Base-by-base conservation (phyloP, 2,797 vertebrate genomes). In the Lateolabrax maculatus region DNA sequence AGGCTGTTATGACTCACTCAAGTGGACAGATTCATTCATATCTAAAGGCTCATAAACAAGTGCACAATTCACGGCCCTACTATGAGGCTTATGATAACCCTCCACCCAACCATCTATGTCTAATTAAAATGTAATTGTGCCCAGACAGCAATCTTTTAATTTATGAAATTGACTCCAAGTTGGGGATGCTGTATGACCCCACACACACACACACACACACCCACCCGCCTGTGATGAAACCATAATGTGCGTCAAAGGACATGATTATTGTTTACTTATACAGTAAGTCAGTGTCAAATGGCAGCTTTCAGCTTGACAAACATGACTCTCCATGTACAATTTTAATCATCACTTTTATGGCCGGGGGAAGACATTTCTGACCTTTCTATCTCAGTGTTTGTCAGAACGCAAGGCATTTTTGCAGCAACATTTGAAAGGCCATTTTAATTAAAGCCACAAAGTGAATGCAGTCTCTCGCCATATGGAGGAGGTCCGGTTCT, bases 1-100 rank as follows among this genome's bases (percentile, higher is more conserved):
- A 46, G 60, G 63, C 51, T 57, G 74, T 68, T 80, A 79, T 88
- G 90, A 92, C 82, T 92, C 92, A 91, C 34, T 37, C 36, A 71
- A 39, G 73, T 62, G 53, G 69, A 85, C 21, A 4, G 48, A 73
- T 68, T 81, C 83, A 93, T 93, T 92, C 81, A 86, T 64, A 86
- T 84, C 80, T 39, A 66, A 83, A 79, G 67, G 44, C 77, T 77
- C 83, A 79, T 81, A 72, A 89, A 88, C 79, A 84, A 75, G 52
- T 8, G 7, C 31, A 58, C 73, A 72, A 81, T 72, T 79, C 76
- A 76, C 58, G 73, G 65, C 41, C 41, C 36, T 39, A 67, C 80
- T 67, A 58, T 37, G 44, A 75, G 29, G 39, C 71, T 36, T 31
- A 48, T 75, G 81, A 90, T 76, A 84, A 70, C 51, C 55, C 75